Conservation (phyloP, 2,888 invertebrate species). For the Andricus curvator region DNA sequence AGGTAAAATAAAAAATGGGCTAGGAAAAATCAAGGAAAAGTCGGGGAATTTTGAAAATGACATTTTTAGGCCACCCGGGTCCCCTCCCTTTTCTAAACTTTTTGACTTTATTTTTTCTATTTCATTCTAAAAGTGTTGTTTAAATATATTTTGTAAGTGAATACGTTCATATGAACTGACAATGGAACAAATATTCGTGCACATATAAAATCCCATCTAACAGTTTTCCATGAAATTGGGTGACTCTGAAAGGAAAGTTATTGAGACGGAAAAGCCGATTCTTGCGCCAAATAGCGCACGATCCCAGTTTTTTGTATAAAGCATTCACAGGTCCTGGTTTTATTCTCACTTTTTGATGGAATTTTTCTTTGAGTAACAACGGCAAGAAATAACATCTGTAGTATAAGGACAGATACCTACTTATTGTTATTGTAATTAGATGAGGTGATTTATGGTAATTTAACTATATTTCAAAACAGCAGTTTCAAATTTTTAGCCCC, state of each 20-base stretch:
- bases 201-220: background rate
- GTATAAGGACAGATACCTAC: background rate
- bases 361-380: background rate
- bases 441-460: background rate
- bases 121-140: background rate
- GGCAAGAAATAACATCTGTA: background rate
- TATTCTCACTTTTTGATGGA: background rate
- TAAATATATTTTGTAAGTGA: background rate
- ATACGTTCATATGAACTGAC: background rate
- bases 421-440: background rate
- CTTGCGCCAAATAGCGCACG: constrained; percentile 2
- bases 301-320: background rate
- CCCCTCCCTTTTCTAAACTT: background rate
- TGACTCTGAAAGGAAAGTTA: constrained; percentile 22
- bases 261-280: constrained; percentile 17
- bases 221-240: constrained; percentile 23
- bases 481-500: too few species aligned
- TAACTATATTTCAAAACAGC: too few species aligned
- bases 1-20: too few species aligned
- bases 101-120: background rate
- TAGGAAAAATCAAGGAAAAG: too few species aligned
- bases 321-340: background rate
- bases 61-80: background rate
- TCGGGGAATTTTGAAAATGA: too few species aligned
- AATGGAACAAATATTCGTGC: background rate